Evolutionary conservation across 2,888 invertebrate genomes (phyloP).

Genomic region (Caenorhabditis imperialis): DNA sequence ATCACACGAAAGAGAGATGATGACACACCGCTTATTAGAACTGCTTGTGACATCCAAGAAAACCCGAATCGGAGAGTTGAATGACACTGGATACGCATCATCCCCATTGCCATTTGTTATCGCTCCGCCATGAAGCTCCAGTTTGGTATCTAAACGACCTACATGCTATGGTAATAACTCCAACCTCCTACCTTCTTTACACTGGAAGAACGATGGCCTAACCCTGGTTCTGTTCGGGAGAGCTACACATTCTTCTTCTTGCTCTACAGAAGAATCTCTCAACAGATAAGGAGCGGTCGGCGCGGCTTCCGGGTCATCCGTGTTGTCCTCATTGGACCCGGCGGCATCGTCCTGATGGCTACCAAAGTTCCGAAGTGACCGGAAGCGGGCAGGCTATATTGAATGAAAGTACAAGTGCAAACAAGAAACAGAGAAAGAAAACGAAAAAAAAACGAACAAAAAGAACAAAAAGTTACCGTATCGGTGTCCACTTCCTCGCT

Average conservation of each 20-base stretch:
- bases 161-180: neutral
- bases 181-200: slow-evolving; percentile 43
- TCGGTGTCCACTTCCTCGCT: slow-evolving; percentile 31
- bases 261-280: slow-evolving; percentile 49
- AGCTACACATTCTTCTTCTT: slow-evolving; percentile 57
- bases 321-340: slow-evolving; percentile 43
- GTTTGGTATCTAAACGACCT: slow-evolving; percentile 42
- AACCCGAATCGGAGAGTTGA: slow-evolving; percentile 65
- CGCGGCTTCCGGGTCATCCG: slow-evolving; percentile 36
- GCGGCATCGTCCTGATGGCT: slow-evolving; percentile 35
- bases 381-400: slow-evolving; percentile 41
- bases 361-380: slow-evolving; percentile 31
- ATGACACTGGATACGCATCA: slow-evolving; percentile 70
- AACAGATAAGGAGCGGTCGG: slow-evolving; percentile 44
- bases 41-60: slow-evolving; percentile 73
- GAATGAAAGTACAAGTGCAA: neutral
- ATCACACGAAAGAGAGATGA: neutral
- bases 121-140: slow-evolving; percentile 72
- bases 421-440: slow-evolving; percentile 9
- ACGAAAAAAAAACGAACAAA: neutral
- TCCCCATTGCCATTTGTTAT: slow-evolving; percentile 73
- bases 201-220: slow-evolving; percentile 63
- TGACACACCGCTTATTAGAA: slow-evolving; percentile 65
- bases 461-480: slow-evolving; percentile 25
- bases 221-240: slow-evolving; percentile 62